Base-by-base conservation (phyloP, 2,888 invertebrate genomes). In the Hydrotaea cyrtoneurina region DNA sequence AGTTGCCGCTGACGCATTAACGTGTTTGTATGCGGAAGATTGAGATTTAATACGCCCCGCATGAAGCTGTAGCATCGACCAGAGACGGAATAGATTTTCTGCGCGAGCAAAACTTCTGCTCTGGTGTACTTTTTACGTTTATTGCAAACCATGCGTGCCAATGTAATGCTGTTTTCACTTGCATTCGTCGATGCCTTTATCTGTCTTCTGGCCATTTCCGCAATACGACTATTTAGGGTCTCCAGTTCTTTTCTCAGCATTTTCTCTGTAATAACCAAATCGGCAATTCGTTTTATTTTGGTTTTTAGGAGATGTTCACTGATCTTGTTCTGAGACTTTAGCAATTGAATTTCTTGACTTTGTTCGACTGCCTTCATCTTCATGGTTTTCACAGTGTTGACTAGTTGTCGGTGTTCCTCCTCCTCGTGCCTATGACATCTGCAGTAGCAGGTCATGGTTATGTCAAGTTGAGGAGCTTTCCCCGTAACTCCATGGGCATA, bases 381-480 rank as follows among this genome's bases (percentile, higher is more conserved):
- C 69, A 69, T 69, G 2, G 39, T 19, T 13, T 69, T 43, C 2
- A 69, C 5, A 1, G 21, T 0, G 0, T 23, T 21, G n/a, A 11
- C 0, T 0, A 69, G 21, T 15, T 46, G 11, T 19, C 5, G 13
- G 2, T 23, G 17, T 39, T 46, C 46, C 23, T 31, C 62, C 2
- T 69, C 21, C 2, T 69, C 69, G 0, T 15, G 3, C 10, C 46
- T 69, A 39, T 69, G 69, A 7, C 69, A 69, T 15, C 69, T 43
- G 21, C 69, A 69, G 11, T 69, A 69, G 21, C 69, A 69, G 21
- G 69, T 69, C 46, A 21, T 39, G 15, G 69, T 69, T 21, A 69
- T 69, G 15, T 69, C 69, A 23, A 69, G 69, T 69, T 69, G 39
- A 10, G 69, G 69, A 21, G 46, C 21, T 69, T 69, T 39, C 0